phyloP scores from a whole-genome alignment of 2,113 vertebrate species.

The Tragelaphus buxtoni region DNA sequence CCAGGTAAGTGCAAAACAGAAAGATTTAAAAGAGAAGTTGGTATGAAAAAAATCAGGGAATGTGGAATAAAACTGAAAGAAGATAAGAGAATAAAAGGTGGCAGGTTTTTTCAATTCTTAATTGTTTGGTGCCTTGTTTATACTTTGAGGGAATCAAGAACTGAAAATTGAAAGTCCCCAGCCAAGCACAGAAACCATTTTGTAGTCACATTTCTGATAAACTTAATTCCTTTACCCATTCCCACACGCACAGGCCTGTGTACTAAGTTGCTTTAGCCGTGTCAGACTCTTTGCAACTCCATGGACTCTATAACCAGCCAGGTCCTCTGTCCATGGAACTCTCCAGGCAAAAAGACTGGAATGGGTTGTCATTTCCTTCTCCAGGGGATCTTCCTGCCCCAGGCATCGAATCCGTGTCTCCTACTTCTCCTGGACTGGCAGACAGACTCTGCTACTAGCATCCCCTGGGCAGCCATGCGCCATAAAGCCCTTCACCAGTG shows the following conservation, averaged over 20 bases:
- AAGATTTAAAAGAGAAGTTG: not conserved
- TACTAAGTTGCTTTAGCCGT: rapidly evolving
- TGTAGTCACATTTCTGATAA: not conserved
- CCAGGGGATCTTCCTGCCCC: not conserved
- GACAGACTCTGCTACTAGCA: rapidly evolving
- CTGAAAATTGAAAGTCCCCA: not conserved
- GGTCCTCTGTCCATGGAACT: not conserved
- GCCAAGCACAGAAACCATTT: not conserved
- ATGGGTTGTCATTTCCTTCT: not conserved
- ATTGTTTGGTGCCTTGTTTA: not conserved
- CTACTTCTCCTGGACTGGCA: not conserved
- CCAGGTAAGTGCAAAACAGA: not conserved
- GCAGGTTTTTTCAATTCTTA: not conserved
- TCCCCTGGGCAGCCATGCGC: not conserved
- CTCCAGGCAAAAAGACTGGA: too few species aligned
- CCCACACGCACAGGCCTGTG: not conserved
- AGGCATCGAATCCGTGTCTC: not conserved
- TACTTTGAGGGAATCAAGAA: not conserved
- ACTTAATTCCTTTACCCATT: not conserved
- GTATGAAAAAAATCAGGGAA: not conserved
- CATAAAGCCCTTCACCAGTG: not conserved
- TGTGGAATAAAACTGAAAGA: not conserved
- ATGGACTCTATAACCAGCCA: not conserved
- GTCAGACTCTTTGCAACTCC: not conserved
- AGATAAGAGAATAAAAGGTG: not conserved